Percentiles rank a stretch among this genome's conserved stretches.
Evolutionary conservation across 2,113 vertebrate species (phyloP).

Genomic region (Arvicanthis niloticus): DNA sequence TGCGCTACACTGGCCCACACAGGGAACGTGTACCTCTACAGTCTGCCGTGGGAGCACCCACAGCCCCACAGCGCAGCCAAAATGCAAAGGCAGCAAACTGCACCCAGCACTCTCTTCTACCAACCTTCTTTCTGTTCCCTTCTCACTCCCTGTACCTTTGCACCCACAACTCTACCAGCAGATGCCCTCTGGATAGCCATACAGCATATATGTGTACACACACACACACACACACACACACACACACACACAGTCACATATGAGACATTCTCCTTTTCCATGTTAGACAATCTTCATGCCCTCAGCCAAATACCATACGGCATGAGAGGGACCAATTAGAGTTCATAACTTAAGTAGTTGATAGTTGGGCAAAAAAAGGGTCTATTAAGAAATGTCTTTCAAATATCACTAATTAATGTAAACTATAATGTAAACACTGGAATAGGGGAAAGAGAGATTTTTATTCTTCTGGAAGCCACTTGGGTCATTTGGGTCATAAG

Average conservation of each 20-base stretch:
- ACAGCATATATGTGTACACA: neutral
- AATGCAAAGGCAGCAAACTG: neutral
- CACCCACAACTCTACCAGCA: neutral
- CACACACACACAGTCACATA: neutral
- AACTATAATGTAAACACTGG: constrained; percentile 25
- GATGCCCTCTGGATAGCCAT: neutral
- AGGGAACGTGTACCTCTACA: neutral
- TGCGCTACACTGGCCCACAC: too few species aligned
- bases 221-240: too few species aligned
- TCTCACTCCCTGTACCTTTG: neutral
- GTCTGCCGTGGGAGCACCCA: neutral
- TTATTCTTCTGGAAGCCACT: neutral
- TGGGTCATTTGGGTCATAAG: neutral
- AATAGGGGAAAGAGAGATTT: neutral
- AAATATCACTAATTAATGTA: constrained; percentile 34
- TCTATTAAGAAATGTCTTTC: neutral
- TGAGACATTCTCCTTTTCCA: neutral
- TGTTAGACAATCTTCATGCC: neutral
- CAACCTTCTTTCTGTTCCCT: neutral
- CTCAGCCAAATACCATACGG: neutral
- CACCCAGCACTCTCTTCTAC: neutral
- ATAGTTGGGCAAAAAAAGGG: neutral
- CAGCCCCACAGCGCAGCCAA: neutral
- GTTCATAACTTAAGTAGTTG: neutral
- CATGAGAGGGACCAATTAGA: neutral